A percentile compares a stretch with the other conserved stretches of the same genome.
Evolutionary conservation across 2,113 vertebrate genomes (phyloP).

Genomic region (Hystrix cristata): DNA sequence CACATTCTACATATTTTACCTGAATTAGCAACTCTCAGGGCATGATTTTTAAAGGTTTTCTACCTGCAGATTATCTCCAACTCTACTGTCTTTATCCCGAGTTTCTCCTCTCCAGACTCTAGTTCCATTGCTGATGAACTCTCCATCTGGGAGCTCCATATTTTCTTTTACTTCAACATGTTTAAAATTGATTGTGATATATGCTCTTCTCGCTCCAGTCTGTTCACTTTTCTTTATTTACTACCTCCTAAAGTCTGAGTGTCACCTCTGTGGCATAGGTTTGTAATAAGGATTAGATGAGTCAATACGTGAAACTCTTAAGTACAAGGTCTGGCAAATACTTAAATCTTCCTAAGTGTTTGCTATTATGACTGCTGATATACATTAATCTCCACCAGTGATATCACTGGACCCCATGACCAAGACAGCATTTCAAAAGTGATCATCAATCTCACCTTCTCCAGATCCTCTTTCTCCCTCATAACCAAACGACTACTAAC

Average conservation of each 20-base stretch:
- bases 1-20: not conserved
- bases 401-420: not conserved
- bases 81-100: not conserved
- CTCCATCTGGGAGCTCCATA: not conserved
- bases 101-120: not conserved
- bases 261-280: not conserved
- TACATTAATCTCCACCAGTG: not conserved
- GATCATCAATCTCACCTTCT: not conserved
- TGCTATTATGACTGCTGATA: not conserved
- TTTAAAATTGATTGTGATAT: not conserved
- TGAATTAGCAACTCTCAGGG: not conserved
- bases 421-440: not conserved
- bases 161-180: not conserved
- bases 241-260: not conserved
- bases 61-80: not conserved
- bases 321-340: not conserved
- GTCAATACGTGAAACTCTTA: not conserved
- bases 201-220: not conserved
- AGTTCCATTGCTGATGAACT: not conserved
- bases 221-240: not conserved
- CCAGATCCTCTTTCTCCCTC: not conserved
- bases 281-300: not conserved
- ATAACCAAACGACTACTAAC: not conserved
- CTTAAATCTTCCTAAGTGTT: not conserved
- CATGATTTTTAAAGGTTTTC: not conserved